phyloP scores from a whole-genome alignment of 2,888 invertebrate genomes.

The Eremobia ochroleuca region DNA sequence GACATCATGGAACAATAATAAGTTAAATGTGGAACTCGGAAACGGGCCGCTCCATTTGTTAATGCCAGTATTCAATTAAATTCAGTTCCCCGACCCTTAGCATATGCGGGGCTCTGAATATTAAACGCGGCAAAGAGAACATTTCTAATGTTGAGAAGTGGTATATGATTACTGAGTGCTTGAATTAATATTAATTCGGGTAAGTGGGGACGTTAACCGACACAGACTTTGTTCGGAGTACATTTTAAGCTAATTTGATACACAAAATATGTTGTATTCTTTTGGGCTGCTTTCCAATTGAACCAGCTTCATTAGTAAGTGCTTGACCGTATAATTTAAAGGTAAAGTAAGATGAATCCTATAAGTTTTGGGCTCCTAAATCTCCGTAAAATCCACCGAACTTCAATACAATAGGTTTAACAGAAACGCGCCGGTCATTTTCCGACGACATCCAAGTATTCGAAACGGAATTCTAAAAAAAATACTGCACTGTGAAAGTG shows the following conservation, averaged over 20 bases:
- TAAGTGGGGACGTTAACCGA: slow-evolving; percentile 66
- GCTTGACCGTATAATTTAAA: background rate
- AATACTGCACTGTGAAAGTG: slow-evolving; percentile 54
- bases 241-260: slow-evolving; percentile 47
- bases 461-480: slow-evolving; percentile 47
- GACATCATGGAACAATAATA: slow-evolving; percentile 88
- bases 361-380: background rate
- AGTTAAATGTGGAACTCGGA: slow-evolving; percentile 89
- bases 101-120: slow-evolving; percentile 85
- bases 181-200: slow-evolving; percentile 70
- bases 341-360: background rate
- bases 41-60: slow-evolving; percentile 89
- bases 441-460: slow-evolving; percentile 32
- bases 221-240: slow-evolving; percentile 56
- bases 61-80: slow-evolving; percentile 90
- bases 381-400: background rate
- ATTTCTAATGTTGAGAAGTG: slow-evolving; percentile 77
- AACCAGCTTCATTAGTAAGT: background rate
- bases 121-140: slow-evolving; percentile 82
- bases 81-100: slow-evolving; percentile 87
- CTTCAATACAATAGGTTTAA: slow-evolving; percentile 1
- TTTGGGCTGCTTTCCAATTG: too few relatives aligned
- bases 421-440: slow-evolving; percentile 21
- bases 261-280: slow-evolving; percentile 11
- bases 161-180: slow-evolving; percentile 74